These are phyloP conservation scores for Holothuria glaberrima DNA, from an alignment of 35 echinoderm and acorn worm genomes.

Conservation along the genomic window DNA sequence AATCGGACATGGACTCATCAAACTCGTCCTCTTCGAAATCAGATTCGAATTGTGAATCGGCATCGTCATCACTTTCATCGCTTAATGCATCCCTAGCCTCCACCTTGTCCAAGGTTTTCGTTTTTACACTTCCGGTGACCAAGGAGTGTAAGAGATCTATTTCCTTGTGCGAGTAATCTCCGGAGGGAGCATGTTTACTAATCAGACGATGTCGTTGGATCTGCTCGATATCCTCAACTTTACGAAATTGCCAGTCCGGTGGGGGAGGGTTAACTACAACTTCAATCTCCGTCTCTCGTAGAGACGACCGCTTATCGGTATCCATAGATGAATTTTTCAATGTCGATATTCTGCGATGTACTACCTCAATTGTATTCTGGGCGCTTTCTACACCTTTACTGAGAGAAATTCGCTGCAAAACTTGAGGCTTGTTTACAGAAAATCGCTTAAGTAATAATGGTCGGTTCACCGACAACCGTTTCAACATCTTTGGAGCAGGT, in stretches of 20 bases:
- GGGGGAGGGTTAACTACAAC: conserved; percentile 52
- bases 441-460: conserved; percentile 16
- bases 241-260: conserved; percentile 53
- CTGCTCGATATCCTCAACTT: conserved; percentile 45
- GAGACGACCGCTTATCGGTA: conserved; percentile 13
- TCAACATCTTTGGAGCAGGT: conserved; percentile 8
- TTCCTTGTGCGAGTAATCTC: conserved; percentile 51
- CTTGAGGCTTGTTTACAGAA: conserved; percentile 15
- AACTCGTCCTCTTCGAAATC: conserved; percentile 62
- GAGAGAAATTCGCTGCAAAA: conserved; percentile 1
- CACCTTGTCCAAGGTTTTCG: conserved; percentile 15
- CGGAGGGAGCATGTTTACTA: background rate
- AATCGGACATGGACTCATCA: conserved; percentile 50
- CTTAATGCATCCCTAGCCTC: background rate
- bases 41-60: conserved; percentile 53
- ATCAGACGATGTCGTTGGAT: conserved; percentile 4
- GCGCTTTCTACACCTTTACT: conserved; percentile 37
- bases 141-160: conserved; percentile 45
- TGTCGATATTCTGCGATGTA: conserved; percentile 26
- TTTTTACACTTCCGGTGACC: conserved; percentile 33
- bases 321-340: background rate
- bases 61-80: conserved; percentile 35
- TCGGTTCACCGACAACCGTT: conserved; percentile 34
- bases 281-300: conserved; percentile 40
- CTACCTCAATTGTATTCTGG: conserved; percentile 34